Conservation (phyloP, 2,797 vertebrate genomes). For the Falco peregrinus region DNA sequence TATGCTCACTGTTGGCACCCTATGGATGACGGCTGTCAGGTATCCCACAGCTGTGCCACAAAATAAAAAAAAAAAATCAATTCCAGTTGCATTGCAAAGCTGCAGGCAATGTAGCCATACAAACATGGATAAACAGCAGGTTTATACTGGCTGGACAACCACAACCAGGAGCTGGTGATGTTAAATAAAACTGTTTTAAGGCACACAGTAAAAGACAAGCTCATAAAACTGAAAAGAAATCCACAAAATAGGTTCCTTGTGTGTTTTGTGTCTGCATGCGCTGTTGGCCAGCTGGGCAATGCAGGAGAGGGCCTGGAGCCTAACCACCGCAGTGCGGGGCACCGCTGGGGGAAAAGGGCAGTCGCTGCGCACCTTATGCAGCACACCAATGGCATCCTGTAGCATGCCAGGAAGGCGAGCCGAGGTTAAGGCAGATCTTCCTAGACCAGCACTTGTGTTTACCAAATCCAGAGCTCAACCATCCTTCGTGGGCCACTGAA, state of each 20-base stretch:
- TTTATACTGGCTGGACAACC: neutral
- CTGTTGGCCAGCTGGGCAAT: neutral
- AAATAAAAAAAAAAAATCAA: neutral
- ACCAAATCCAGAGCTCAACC: neutral
- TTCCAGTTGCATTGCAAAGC: neutral
- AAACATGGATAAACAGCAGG: neutral
- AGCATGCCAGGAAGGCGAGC: neutral
- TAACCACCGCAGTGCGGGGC: too few species aligned
- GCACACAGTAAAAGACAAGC: neutral
- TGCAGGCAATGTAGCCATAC: neutral
- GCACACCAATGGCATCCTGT: neutral
- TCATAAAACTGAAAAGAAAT: neutral
- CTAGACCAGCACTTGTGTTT: neutral
- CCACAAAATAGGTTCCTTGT: neutral
- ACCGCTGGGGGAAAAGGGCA: neutral
- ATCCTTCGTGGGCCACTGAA: neutral
- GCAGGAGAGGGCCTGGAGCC: neutral
- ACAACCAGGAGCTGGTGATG: neutral
- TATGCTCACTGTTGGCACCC: neutral
- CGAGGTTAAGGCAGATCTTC: neutral
- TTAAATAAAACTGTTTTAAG: neutral
- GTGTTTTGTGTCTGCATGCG: neutral
- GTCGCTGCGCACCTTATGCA: neutral
- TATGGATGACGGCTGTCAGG: neutral
- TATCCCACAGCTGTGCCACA: neutral